phyloP scores from a whole-genome alignment of 2,888 invertebrate species.

The Pseudanteris insignis region DNA sequence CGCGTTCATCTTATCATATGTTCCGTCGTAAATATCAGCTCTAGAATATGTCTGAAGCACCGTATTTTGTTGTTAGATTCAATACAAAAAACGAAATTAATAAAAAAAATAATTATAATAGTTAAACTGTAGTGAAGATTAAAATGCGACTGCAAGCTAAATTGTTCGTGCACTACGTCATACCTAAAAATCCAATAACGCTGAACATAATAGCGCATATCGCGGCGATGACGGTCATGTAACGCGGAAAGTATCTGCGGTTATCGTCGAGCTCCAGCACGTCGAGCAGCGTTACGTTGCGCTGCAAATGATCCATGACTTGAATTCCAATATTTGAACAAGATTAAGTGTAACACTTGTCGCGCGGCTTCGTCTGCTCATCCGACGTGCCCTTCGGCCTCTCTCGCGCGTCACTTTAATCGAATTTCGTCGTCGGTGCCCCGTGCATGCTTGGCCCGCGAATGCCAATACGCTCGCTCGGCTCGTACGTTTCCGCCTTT shows the following conservation, averaged over 20 bases:
- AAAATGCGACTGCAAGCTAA: too few relatives aligned
- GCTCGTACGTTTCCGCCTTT: conserved; percentile 2
- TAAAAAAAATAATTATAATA: too few relatives aligned
- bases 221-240: conserved; percentile 81
- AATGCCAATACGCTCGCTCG: conserved; percentile 10
- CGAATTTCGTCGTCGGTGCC: conserved; percentile 5
- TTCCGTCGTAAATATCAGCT: too few relatives aligned
- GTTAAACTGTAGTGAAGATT: too few relatives aligned
- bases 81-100: too few relatives aligned
- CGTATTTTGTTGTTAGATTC: too few relatives aligned
- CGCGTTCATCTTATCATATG: too few relatives aligned
- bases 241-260: conserved; percentile 71
- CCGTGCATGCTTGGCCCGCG: conserved; percentile 18
- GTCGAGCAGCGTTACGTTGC: conserved; percentile 20
- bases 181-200: conserved; percentile 81
- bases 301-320: conserved; percentile 24
- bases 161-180: too few relatives aligned
- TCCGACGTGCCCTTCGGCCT: neutral
- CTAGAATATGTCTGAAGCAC: too few relatives aligned
- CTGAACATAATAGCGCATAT: conserved; percentile 82
- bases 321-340: conserved; percentile 13
- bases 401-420: neutral
- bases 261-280: conserved; percentile 27
- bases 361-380: conserved; percentile 6
- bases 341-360: conserved; percentile 24